Base-by-base conservation (phyloP, 1,140 invertebrate species). In the Drosophila punjabiensis region DNA sequence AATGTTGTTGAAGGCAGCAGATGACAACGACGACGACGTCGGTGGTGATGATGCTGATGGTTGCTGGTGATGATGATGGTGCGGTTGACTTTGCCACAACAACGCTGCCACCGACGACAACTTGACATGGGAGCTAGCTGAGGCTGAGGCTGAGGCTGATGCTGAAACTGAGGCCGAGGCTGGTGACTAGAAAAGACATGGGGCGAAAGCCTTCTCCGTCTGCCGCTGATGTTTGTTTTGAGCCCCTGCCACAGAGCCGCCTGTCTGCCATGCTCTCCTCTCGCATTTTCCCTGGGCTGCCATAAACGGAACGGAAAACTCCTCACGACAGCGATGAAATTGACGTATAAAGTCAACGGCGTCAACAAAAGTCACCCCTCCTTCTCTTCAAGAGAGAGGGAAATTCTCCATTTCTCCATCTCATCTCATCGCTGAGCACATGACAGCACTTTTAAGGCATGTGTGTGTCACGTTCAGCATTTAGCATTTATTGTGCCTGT, bases 311-410 rank as follows among this genome's bases (percentile, higher is more conserved):
- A 74, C 48, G 75, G 75, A 86, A 89, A 82, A 85, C 84, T 88
- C 85, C 60, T 45, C 78, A 66, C 79, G 81, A 81, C 68, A 45
- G 37, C 71, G 58, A 74, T 74, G 68, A 89, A 89, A 90, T 89
- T 89, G 86, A 89, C 86, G 82, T 89, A 89, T 85, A 85, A 90
- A 89, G 81, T 85, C 85, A 90, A 79, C 82, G 86, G 62, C 85
- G 66, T 87, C 84, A 87, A 89, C 85, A 85, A 89, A 89, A 70
- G 35, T 20, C 16, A 28, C 33, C 33, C 35, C 50, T 35, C 39
- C 20, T 48, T 24, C 69, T 16, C 16, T 16, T 16, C 5, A 5
- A 30, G 55, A 28, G 55, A 10, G 10, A n/a, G 4, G 11, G 55
- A 5, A 14, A 28, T 74, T 61, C 39, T 37, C 41, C 48, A 32